These are phyloP conservation scores for Lepisosteus osseus DNA, from an alignment of 2,113 vertebrate species.

Conservation along the genomic window DNA sequence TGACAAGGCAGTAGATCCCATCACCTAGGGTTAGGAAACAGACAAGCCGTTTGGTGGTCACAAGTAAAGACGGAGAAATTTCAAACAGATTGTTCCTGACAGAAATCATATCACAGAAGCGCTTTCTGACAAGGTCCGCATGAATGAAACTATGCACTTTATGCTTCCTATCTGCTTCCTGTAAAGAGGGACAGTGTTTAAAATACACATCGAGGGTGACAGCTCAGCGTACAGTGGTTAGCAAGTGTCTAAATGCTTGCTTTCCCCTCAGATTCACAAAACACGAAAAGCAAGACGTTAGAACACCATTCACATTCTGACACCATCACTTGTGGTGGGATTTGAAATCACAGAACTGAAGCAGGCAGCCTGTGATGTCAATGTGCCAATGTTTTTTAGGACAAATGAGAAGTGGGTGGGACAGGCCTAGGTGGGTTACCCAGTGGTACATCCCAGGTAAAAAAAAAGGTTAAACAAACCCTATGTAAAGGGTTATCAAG, in stretches of 20 bases:
- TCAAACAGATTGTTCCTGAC: slow-evolving; percentile 83
- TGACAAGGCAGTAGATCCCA: slow-evolving; percentile 78
- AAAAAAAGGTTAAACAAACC: too few relatives aligned
- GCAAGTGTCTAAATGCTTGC: slow-evolving; percentile 51
- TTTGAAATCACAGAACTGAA: not conserved
- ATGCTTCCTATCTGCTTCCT: slow-evolving; percentile 71
- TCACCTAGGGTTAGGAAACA: slow-evolving; percentile 77
- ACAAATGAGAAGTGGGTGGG: too few relatives aligned
- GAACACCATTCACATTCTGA: not conserved
- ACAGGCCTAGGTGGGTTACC: too few relatives aligned
- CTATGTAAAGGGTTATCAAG: too few relatives aligned
- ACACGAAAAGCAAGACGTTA: not conserved
- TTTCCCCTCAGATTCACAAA: slow-evolving; percentile 40
- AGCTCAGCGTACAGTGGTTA: slow-evolving; percentile 62
- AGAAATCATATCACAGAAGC: slow-evolving; percentile 73
- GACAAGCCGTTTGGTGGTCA: slow-evolving; percentile 61
- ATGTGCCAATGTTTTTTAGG: too few relatives aligned
- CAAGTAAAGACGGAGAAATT: slow-evolving; percentile 64
- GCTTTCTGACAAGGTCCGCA: slow-evolving; percentile 60
- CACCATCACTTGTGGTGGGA: not conserved
- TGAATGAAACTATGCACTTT: slow-evolving; percentile 69
- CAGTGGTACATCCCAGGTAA: too few relatives aligned
- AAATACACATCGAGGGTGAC: slow-evolving; percentile 72
- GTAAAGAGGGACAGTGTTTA: slow-evolving; percentile 52
- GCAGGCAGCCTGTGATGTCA: not conserved